Percentiles rank a stretch among this genome's conserved stretches.
phyloP scores from a whole-genome alignment of 1,140 invertebrate genomes.

The Lethocerus indicus region DNA sequence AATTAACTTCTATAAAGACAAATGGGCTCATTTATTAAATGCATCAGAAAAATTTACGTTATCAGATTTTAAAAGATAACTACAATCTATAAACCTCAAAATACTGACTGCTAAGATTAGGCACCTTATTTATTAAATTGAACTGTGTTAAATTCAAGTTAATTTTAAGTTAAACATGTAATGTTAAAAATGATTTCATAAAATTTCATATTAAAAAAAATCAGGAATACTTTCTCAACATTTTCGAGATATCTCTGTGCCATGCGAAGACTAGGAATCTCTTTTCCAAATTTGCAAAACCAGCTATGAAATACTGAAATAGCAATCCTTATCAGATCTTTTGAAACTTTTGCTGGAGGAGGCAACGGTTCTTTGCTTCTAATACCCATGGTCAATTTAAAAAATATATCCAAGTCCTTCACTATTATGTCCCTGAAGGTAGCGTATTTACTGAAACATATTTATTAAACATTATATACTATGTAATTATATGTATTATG shows the following conservation, averaged over 20 bases:
- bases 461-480: not conserved
- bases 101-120: no score
- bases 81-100: no score
- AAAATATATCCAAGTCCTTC: conserved; percentile 28
- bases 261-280: conserved; percentile 30
- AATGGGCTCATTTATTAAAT: no score
- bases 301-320: conserved; percentile 31
- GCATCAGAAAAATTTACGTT: no score
- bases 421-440: conserved; percentile 32
- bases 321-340: conserved; percentile 26
- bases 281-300: conserved; percentile 29
- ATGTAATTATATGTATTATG: not conserved
- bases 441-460: conserved; percentile 27
- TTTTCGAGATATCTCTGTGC: conserved; percentile 31
- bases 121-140: no score
- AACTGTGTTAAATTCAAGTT: not conserved
- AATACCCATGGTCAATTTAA: conserved; percentile 29
- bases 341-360: conserved; percentile 28
- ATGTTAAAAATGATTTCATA: not conserved
- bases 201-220: not conserved
- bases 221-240: conserved; percentile 28
- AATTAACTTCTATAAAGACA: no score
- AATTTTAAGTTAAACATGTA: not conserved
- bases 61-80: no score
- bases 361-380: conserved; percentile 29